A percentile compares a stretch with the other conserved stretches of the same genome.
Conservation (phyloP, 1,140 invertebrate genomes). For the Nylanderia fulva region DNA sequence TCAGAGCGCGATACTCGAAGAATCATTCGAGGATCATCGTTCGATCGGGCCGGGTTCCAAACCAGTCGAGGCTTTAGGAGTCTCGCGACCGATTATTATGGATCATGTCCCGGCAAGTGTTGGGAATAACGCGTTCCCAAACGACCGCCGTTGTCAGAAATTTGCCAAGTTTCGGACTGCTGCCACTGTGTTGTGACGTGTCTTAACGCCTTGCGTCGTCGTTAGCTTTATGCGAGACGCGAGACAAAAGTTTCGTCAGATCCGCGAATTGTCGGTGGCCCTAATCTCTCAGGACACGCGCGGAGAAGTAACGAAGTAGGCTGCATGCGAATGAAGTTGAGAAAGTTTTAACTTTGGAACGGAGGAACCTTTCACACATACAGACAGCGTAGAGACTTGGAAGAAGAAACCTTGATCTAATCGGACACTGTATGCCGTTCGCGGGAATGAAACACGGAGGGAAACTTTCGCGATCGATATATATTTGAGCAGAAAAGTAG, state of each 20-base stretch:
- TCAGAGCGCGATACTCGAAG: slow-evolving; percentile 43
- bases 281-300: slow-evolving; percentile 69
- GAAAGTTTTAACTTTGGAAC: slow-evolving; percentile 5
- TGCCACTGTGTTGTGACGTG: slow-evolving; percentile 65
- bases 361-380: background rate
- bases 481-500: slow-evolving; percentile 31
- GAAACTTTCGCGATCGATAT: slow-evolving; percentile 47
- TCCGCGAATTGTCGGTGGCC: slow-evolving; percentile 53
- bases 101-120: slow-evolving; percentile 76
- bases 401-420: slow-evolving; percentile 25
- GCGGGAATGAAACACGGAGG: background rate
- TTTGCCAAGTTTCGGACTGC: slow-evolving; percentile 71
- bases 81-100: slow-evolving; percentile 45
- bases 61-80: slow-evolving; percentile 44
- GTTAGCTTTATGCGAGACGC: slow-evolving; percentile 57
- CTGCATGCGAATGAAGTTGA: slow-evolving; percentile 62
- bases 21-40: slow-evolving; percentile 53
- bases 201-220: slow-evolving; percentile 69
- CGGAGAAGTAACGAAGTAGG: slow-evolving; percentile 44
- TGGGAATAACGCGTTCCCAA: slow-evolving; percentile 69
- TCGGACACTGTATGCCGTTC: slow-evolving; percentile 10
- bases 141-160: slow-evolving; percentile 74
- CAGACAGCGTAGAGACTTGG: slow-evolving; percentile 37
- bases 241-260: slow-evolving; percentile 66
- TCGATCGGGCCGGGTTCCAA: slow-evolving; percentile 64